Evolutionary conservation across 2,113 vertebrate genomes (phyloP).

Genomic region (Ursus arctos): DNA sequence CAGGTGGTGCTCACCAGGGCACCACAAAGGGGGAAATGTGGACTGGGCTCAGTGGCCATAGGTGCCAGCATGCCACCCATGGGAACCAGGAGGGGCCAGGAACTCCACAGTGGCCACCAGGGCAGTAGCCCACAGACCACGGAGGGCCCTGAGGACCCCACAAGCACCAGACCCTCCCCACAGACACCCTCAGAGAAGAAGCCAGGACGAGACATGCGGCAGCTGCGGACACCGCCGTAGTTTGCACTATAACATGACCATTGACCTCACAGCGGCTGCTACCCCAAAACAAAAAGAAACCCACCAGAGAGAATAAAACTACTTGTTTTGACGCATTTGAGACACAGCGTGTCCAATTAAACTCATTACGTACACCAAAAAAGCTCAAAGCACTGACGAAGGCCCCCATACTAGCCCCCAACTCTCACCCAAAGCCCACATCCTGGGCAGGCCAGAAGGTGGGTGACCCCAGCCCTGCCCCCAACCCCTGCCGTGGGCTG

Average conservation of each 20-base stretch:
- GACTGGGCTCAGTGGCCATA: background rate
- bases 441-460: background rate
- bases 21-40: no score
- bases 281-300: background rate
- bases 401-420: background rate
- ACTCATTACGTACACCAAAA: background rate
- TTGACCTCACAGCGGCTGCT: background rate
- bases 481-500: background rate
- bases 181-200: background rate
- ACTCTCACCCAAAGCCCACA: background rate
- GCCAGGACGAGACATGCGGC: rapidly evolving
- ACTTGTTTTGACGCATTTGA: background rate
- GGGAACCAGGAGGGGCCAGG: background rate
- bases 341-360: background rate
- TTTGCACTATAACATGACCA: background rate
- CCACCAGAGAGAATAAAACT: background rate
- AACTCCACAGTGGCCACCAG: background rate
- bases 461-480: background rate
- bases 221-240: rapidly evolving
- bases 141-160: rapidly evolving
- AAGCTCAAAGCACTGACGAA: background rate
- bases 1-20: background rate
- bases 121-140: background rate
- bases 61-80: background rate
- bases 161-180: background rate